Evolutionary conservation across 2,797 vertebrate genomes (phyloP).

Genomic region (Tokudaia muenninki): DNA sequence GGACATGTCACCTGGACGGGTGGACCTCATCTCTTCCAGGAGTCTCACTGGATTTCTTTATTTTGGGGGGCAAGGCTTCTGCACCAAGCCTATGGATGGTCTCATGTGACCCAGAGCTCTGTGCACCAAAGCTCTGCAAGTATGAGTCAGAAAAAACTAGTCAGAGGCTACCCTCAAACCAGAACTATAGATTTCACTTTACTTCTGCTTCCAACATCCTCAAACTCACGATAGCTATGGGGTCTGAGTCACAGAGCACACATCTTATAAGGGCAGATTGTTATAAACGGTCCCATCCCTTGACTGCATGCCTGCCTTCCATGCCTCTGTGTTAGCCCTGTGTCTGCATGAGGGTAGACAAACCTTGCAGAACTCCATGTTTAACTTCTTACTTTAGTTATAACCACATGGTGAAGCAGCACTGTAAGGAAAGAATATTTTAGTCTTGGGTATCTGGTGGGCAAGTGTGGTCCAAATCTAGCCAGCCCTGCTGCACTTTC

Average conservation of each 20-base stretch:
- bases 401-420: accelerated
- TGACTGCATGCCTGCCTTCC: neutral
- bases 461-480: neutral
- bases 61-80: neutral
- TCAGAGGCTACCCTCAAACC: neutral
- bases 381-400: neutral
- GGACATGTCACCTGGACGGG: accelerated
- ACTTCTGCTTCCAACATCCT: neutral
- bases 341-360: accelerated
- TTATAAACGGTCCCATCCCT: neutral
- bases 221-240: neutral
- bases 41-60: neutral
- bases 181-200: neutral
- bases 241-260: neutral
- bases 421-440: neutral
- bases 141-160: accelerated
- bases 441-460: neutral
- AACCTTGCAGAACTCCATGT: accelerated
- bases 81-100: neutral
- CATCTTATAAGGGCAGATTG: neutral
- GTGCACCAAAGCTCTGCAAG: accelerated
- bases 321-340: neutral
- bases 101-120: neutral
- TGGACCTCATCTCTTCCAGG: neutral
- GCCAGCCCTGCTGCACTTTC: neutral